phyloP scores from a whole-genome alignment of 1,140 invertebrate genomes.

The Microplitis mediator region DNA sequence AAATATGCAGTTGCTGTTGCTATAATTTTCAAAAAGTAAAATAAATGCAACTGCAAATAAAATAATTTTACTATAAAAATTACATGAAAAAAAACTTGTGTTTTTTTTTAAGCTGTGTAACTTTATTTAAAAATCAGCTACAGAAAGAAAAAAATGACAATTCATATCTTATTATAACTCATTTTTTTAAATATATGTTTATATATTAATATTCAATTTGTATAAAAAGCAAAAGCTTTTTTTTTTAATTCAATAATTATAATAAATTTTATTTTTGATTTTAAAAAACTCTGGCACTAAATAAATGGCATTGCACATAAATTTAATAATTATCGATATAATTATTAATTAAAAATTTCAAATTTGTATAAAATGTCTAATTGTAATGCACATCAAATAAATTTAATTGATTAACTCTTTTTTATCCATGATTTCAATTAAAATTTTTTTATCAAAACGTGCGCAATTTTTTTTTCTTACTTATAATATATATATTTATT shows the following conservation, averaged over 20 bases:
- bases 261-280: neutral
- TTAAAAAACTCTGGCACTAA: conserved; percentile 10
- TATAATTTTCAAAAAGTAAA: too few species aligned
- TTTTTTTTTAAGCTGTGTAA: too few species aligned
- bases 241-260: neutral
- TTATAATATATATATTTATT: conserved; percentile 12
- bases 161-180: neutral
- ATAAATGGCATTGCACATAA: conserved; percentile 21
- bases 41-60: too few species aligned
- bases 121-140: too few species aligned
- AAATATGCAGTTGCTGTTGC: too few species aligned
- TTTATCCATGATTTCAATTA: too few species aligned
- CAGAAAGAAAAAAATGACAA: neutral
- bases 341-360: neutral
- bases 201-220: neutral
- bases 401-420: too few species aligned
- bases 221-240: neutral
- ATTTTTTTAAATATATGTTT: neutral
- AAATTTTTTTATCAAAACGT: too few species aligned
- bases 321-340: too few species aligned
- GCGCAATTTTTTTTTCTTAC: neutral
- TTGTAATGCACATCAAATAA: too few species aligned
- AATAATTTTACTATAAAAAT: too few species aligned
- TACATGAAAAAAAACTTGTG: too few species aligned
- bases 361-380: neutral